A percentile compares a stretch with the other conserved stretches of the same genome.
phyloP scores from a whole-genome alignment of 2,888 invertebrate genomes.

The Clostera curtula region DNA sequence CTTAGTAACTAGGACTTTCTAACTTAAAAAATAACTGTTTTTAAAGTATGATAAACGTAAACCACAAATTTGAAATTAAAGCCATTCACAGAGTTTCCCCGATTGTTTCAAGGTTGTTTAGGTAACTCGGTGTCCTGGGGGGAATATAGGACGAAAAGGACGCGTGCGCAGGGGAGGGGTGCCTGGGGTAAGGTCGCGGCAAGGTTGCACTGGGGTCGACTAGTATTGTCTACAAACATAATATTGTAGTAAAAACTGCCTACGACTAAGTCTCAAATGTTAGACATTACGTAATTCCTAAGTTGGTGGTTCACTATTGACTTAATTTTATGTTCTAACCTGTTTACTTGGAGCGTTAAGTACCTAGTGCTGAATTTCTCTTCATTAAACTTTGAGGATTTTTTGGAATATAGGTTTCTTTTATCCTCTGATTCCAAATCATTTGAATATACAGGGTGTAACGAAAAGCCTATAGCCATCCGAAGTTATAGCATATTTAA shows the following conservation, averaged over 20 bases:
- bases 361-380: no score
- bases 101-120: slow-evolving; percentile 48
- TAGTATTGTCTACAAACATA: slow-evolving; percentile 37
- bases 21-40: slow-evolving; percentile 3
- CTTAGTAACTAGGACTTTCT: no score
- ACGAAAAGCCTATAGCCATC: no score
- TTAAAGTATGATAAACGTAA: slow-evolving; percentile 12
- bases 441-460: no score
- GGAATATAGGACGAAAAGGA: slow-evolving; percentile 29
- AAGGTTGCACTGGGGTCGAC: slow-evolving; percentile 50
- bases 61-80: slow-evolving; percentile 33
- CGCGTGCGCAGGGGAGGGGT: slow-evolving; percentile 20
- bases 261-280: slow-evolving; percentile 26
- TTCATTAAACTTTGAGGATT: no score
- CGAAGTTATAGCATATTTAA: no score
- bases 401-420: no score
- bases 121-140: slow-evolving; percentile 46
- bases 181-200: slow-evolving; percentile 42
- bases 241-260: slow-evolving; percentile 32
- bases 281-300: slow-evolving; percentile 22
- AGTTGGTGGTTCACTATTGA: slow-evolving; percentile 17
- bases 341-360: no score
- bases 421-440: no score
- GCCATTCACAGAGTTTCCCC: slow-evolving; percentile 38
- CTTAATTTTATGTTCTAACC: slow-evolving; percentile 11